These are phyloP conservation scores for Dicrurus megarhynchus DNA, from an alignment of 2,113 vertebrate species.

Conservation along the genomic window DNA sequence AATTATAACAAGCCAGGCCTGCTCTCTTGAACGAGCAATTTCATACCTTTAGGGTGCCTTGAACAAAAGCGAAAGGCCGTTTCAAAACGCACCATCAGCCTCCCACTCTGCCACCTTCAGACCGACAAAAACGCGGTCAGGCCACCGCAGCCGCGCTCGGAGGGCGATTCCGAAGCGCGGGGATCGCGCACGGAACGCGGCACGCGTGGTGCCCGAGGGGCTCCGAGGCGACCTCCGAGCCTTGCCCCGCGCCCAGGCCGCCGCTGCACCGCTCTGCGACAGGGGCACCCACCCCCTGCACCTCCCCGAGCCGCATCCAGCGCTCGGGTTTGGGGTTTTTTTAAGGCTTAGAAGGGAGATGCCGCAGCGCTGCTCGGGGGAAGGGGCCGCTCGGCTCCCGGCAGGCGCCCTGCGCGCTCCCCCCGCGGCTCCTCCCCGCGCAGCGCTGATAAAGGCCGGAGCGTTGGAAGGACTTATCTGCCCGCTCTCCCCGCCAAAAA, in stretches of 20 bases:
- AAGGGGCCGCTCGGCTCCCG: background rate
- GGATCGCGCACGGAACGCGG: background rate
- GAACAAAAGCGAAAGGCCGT: background rate
- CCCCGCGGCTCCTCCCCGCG: background rate
- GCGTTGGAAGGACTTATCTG: accelerated
- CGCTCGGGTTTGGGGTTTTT: accelerated
- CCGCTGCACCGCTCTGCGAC: accelerated
- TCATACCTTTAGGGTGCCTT: background rate
- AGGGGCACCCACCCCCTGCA: accelerated
- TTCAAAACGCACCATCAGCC: background rate
- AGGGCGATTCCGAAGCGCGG: background rate
- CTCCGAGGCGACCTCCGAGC: background rate
- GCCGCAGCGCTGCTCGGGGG: background rate
- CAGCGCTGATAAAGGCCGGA: background rate
- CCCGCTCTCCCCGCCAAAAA: background rate
- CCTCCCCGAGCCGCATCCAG: accelerated
- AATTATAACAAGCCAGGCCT: background rate
- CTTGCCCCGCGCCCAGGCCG: background rate
- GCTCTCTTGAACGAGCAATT: background rate
- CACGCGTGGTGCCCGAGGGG: too few relatives aligned
- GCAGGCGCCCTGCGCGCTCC: background rate
- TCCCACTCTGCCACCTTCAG: background rate
- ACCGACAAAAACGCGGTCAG: background rate
- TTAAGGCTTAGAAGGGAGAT: accelerated
- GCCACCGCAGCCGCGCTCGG: background rate